Base-by-base conservation (phyloP, 2,888 invertebrate genomes). In the Tubiluchus corallicola region DNA sequence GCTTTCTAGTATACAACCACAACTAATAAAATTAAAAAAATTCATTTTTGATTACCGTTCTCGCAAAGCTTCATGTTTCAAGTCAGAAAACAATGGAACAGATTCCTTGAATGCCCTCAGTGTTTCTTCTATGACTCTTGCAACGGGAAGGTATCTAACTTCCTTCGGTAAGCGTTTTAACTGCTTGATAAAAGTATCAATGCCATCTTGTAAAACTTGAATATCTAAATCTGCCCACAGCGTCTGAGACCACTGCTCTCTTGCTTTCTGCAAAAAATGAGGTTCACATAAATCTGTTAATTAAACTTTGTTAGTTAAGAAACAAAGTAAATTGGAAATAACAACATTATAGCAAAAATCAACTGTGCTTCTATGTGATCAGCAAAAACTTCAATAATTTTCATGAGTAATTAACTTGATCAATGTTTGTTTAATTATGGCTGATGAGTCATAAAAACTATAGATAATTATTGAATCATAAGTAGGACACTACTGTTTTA, bases 31-130 rank as follows among this genome's bases (percentile, higher is more conserved):
- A n/a, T n/a, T n/a, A n/a, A n/a, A n/a, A n/a, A n/a, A n/a, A n/a
- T n/a, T n/a, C n/a, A n/a, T n/a, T n/a, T n/a, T n/a, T n/a, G n/a
- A n/a, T 46, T 39, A 61, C 57, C 63, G 71, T 52, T 83, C 82
- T 5, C 85, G 69, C 62, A 92, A 73, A 0, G 88, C 84, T 56
- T 88, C 85, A 58, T 85, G 82, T 63, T 88, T 90, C 43, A 92
- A 64, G 38, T 84, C 82, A 3, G 84, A 81, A 76, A 88, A 87
- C 40, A 90, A 66, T 0, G 88, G 85, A 1, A 90, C 78, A 0
- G 82, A 77, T 50, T 76, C 76, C 58, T 80, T 80, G 66, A 90
- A 90, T 56, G 81, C 80, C 56, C 79, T 82, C 82, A 90, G 80
- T 56, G 77, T 77, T n/a, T 75, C 62, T 49, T 85, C 81, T 17